phyloP scores from a whole-genome alignment of 2,113 vertebrate genomes.

The Colius striatus region DNA sequence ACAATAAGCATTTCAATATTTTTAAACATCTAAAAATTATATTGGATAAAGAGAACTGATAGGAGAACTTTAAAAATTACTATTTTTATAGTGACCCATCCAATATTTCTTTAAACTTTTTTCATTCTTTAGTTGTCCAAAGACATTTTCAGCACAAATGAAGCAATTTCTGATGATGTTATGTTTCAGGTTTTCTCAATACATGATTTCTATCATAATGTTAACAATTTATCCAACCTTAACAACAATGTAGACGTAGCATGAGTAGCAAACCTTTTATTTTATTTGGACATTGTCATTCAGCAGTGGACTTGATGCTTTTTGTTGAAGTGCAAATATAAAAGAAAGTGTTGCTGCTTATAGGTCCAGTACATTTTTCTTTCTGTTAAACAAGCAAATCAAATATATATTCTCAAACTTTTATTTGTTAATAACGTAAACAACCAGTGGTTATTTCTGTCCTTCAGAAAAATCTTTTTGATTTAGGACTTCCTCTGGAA shows the following conservation, averaged over 20 bases:
- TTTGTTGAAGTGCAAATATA: not conserved
- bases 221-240: not conserved
- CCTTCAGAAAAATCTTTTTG: not conserved
- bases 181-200: not conserved
- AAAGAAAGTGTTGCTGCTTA: accelerated
- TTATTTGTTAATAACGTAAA: not conserved
- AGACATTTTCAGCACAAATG: constrained; percentile 21
- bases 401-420: not conserved
- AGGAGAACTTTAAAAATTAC: not conserved
- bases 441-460: not conserved
- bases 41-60: not conserved
- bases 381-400: not conserved
- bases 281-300: not conserved
- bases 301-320: not conserved
- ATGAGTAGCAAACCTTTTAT: not conserved
- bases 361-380: not conserved
- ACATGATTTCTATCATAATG: not conserved
- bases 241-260: not conserved
- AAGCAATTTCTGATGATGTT: not conserved
- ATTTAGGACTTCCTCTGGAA: not conserved
- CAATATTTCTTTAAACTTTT: not conserved
- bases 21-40: not conserved
- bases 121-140: not conserved
- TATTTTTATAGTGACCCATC: not conserved
- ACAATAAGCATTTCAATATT: constrained; percentile 15